Evolutionary conservation across 2,797 vertebrate species (phyloP).

Genomic region (Apogon hyalosoma): DNA sequence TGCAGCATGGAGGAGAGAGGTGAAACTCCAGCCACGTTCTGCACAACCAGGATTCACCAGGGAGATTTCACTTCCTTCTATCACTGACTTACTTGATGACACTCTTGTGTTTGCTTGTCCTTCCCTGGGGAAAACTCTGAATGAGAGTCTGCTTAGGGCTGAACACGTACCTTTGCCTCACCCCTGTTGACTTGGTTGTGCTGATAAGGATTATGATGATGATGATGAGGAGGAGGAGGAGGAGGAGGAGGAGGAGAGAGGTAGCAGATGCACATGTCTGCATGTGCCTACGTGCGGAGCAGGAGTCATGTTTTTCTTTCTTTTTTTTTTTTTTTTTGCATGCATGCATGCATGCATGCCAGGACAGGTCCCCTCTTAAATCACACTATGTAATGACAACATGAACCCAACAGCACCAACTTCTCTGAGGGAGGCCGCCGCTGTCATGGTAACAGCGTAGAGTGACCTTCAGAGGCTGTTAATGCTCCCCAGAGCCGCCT

Average conservation of each 20-base stretch:
- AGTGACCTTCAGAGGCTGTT: constrained; percentile 78
- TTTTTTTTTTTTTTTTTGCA: constrained; percentile 23
- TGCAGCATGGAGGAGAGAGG: constrained; percentile 29
- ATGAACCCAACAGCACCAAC: constrained; percentile 40
- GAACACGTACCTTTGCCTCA: constrained; percentile 67
- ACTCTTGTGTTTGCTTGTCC: constrained; percentile 3
- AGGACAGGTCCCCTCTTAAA: constrained; percentile 36
- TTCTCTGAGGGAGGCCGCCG: constrained; percentile 64
- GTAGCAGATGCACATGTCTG: constrained; percentile 17
- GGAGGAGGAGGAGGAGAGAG: background rate
- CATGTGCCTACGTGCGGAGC: constrained; percentile 8
- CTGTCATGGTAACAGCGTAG: constrained; percentile 78
- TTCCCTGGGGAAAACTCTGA: constrained; percentile 35
- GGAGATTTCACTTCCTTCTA: constrained; percentile 22
- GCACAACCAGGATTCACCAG: constrained; percentile 16
- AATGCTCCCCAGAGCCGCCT: constrained; percentile 71
- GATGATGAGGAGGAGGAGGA: constrained; percentile 3
- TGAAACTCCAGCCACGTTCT: constrained; percentile 45
- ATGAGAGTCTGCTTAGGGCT: constrained; percentile 54
- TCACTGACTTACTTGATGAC: constrained; percentile 1
- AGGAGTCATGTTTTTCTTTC: background rate
- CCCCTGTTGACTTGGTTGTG: constrained; percentile 62
- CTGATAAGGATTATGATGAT: constrained; percentile 19
- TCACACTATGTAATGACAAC: constrained; percentile 35
- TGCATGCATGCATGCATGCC: constrained; percentile 13